Percentiles rank a stretch among this genome's conserved stretches.
Evolutionary conservation across 2,888 invertebrate genomes (phyloP).

Genomic region (Ceriagrion tenellum): DNA sequence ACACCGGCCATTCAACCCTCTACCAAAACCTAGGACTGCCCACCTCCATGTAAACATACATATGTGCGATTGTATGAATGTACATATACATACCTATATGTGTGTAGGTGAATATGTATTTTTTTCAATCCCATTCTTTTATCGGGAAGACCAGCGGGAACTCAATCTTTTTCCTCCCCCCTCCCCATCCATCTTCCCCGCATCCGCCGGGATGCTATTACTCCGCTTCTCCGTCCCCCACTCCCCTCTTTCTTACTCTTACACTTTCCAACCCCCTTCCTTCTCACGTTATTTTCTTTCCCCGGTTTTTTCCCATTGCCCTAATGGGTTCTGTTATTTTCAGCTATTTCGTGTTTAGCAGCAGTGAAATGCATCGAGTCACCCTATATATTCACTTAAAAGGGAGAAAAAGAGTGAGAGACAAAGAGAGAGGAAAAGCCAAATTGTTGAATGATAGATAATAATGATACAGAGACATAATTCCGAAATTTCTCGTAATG

Average conservation of each 20-base stretch:
- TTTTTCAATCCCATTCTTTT: slow-evolving; percentile 59
- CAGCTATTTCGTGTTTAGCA: slow-evolving; percentile 33
- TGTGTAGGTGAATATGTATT: background rate
- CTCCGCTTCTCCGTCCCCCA: background rate
- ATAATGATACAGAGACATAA: background rate
- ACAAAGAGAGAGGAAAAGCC: background rate
- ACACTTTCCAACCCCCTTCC: slow-evolving; percentile 15
- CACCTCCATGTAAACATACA: background rate
- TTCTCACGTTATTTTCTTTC: slow-evolving; percentile 7
- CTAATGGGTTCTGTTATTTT: slow-evolving; percentile 24
- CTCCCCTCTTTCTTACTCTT: background rate
- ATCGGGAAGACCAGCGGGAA: slow-evolving; percentile 30
- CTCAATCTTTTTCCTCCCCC: background rate
- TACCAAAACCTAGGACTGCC: background rate
- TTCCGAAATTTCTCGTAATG: slow-evolving; percentile 26
- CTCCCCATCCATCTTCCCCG: slow-evolving; percentile 37
- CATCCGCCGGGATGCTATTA: slow-evolving; percentile 24
- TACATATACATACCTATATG: background rate
- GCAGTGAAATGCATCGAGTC: slow-evolving; percentile 60
- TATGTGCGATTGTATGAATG: background rate
- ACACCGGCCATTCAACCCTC: background rate
- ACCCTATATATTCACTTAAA: background rate
- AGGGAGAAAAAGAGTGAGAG: background rate
- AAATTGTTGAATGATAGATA: background rate
- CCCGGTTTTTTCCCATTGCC: background rate